phyloP scores from a whole-genome alignment of 2,888 invertebrate species.

The Cephalotes varians region DNA sequence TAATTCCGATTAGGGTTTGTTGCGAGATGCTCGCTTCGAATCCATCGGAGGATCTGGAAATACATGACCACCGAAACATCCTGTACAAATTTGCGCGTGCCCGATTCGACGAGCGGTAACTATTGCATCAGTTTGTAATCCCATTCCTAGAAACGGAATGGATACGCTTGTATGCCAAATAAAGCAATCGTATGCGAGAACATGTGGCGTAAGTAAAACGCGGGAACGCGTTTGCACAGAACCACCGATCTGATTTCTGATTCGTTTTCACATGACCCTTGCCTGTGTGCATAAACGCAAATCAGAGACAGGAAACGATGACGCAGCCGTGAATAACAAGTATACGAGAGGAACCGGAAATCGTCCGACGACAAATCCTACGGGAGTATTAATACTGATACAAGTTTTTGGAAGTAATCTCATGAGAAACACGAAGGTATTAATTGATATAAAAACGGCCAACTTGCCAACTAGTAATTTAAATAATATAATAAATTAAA shows the following conservation, averaged over 20 bases:
- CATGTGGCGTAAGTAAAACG: constrained; percentile 21
- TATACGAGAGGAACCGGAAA: constrained; percentile 67
- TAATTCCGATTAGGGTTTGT: neutral
- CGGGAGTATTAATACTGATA: neutral
- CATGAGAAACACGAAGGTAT: neutral
- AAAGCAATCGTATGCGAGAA: constrained; percentile 11
- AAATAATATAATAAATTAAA: neutral
- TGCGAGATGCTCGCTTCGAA: neutral
- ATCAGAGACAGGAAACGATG: constrained; percentile 80
- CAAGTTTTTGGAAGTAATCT: constrained; percentile 6
- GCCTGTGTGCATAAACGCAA: constrained; percentile 8
- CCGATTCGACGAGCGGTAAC: neutral
- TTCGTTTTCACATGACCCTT: constrained; percentile 35
- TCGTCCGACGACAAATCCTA: constrained; percentile 43
- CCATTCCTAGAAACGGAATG: constrained; percentile 1
- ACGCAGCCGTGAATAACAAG: constrained; percentile 75
- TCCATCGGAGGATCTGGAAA: neutral
- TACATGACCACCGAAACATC: neutral
- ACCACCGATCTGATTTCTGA: constrained; percentile 34
- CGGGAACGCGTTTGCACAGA: constrained; percentile 9
- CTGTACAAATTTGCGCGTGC: neutral
- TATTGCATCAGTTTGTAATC: constrained; percentile 25
- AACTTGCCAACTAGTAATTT: neutral
- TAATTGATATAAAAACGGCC: neutral
- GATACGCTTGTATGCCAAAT: constrained; percentile 15